Evolutionary conservation across 2,797 vertebrate genomes (phyloP), one percentile per base, ranked within the genome.

Genomic region (Yasuhikotakia modesta): DNA sequence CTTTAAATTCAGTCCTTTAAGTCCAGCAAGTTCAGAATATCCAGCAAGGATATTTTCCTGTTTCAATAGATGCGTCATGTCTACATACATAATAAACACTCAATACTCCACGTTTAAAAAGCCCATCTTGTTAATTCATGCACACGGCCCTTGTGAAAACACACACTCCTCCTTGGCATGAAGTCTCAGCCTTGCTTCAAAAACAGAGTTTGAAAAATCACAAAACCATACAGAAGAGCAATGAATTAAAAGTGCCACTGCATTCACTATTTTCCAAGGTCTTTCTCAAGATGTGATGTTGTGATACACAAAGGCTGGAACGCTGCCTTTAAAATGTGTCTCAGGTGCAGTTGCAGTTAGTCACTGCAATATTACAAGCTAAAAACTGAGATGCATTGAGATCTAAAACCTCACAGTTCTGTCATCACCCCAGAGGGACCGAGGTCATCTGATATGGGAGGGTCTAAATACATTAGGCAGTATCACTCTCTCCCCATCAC

Each of bases 231-330:
- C 43, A 66, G 12, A 65, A 74, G 32, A 65, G 27, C 53, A 52
- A 50, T 8, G 11, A 52, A 68, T 39, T n/a, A 58, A 8, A 50
- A 24, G 16, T 27, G 30, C 60, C 58, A 11, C 8, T 16, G 16
- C 16, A 13, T 5, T 27, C 53, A 17, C 60, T 64, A 48, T 76
- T 50, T 17, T 22, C 32, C 21, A 55, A 74, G 21, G 13, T 64
- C n/a, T 58, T 58, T 10, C 64, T 46, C 32, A 58, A 55, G 43
- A 73, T 66, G 57, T 70, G 22, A 50, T 27, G 39, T 64, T 77
- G 32, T 63, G 69, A 78, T 68, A 81, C 76, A 71, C 48, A 65
- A 60, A 68, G 30, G 30, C 8, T 65, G 76, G 73, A 81, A 64
- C 32, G 35, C 48, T 70, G 67, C 61, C 32, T 30, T 52, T 69